Percentiles rank a stretch among this genome's conserved stretches.
Evolutionary conservation across 2,113 vertebrate genomes (phyloP).

Genomic region (Corydoras sp.): DNA sequence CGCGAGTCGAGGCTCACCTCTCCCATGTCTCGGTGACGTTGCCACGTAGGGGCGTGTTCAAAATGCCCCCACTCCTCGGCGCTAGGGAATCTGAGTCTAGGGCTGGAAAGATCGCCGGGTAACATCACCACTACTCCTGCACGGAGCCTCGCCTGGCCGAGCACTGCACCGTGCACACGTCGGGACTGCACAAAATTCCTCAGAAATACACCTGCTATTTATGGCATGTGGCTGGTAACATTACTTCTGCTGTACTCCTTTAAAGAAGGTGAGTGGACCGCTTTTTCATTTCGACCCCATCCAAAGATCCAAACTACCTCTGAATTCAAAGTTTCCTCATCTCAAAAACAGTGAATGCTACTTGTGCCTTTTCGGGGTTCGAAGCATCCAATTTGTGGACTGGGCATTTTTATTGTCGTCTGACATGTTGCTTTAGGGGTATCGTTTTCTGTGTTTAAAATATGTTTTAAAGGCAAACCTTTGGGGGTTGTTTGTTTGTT

Average conservation of each 20-base stretch:
- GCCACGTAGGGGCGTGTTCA: conserved; percentile 79
- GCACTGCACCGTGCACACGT: conserved; percentile 74
- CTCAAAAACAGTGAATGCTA: too few relatives aligned
- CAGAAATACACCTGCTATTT: conserved; percentile 84
- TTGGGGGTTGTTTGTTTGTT: neutral
- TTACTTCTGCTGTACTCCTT: conserved; percentile 98
- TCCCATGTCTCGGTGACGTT: conserved; percentile 59
- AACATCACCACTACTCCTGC: conserved; percentile 68
- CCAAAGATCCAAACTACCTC: neutral
- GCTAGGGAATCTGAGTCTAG: conserved; percentile 69
- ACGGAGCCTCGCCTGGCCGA: conserved; percentile 71
- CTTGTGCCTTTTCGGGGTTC: neutral
- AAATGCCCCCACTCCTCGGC: conserved; percentile 64
- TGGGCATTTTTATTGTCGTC: too few relatives aligned
- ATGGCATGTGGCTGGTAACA: conserved; percentile 99
- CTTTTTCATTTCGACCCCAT: neutral
- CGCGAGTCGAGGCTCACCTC: conserved; percentile 47
- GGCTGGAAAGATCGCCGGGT: conserved; percentile 72
- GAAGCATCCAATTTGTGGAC: too few relatives aligned
- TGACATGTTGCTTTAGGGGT: too few relatives aligned
- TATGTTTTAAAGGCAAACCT: neutral
- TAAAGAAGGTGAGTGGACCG: conserved; percentile 77
- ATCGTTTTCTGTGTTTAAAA: too few relatives aligned
- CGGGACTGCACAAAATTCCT: conserved; percentile 84
- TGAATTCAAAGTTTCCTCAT: too few relatives aligned